phyloP scores from a whole-genome alignment of 2,888 invertebrate species.

The Kryphioiulus occultus region DNA sequence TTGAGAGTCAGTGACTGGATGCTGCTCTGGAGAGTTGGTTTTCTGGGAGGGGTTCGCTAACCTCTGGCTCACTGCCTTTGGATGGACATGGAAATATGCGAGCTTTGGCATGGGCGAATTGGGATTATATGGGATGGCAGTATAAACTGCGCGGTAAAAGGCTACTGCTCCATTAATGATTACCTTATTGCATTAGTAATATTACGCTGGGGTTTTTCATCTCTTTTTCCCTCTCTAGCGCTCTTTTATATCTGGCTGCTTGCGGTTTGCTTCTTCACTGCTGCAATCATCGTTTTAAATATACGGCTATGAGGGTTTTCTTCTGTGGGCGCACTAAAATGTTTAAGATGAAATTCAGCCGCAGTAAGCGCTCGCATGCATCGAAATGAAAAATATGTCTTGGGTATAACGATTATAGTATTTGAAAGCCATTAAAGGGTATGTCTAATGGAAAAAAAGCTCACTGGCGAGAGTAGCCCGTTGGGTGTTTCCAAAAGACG shows the following conservation, averaged over 20 bases:
- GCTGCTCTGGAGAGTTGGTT: slow-evolving; percentile 14
- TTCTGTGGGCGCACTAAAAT: not conserved
- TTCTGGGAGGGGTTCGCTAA: not conserved
- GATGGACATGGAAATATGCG: not conserved
- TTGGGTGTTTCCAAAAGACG: not conserved
- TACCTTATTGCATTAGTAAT: slow-evolving; percentile 23
- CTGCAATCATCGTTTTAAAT: slow-evolving; percentile 13
- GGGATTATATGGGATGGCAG: not conserved
- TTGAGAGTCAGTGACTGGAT: slow-evolving; percentile 15
- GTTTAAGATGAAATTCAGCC: slow-evolving; percentile 12
- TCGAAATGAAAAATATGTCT: slow-evolving; percentile 1
- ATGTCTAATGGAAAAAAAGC: not conserved
- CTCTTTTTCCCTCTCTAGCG: not conserved
- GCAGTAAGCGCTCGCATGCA: not conserved
- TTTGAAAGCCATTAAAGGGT: not conserved
- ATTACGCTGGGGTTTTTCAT: slow-evolving; percentile 5
- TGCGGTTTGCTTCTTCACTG: slow-evolving; percentile 9
- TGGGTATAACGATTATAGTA: not conserved
- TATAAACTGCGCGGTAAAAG: slow-evolving; percentile 16
- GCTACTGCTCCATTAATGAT: slow-evolving; percentile 23
- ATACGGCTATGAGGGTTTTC: not conserved
- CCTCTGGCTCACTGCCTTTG: not conserved
- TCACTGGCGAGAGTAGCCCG: not conserved
- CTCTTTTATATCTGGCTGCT: slow-evolving; percentile 7
- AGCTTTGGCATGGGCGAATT: not conserved